These are phyloP conservation scores for Harlomillsia oculata DNA, from an alignment of 1,140 invertebrate species.

Conservation along the genomic window DNA sequence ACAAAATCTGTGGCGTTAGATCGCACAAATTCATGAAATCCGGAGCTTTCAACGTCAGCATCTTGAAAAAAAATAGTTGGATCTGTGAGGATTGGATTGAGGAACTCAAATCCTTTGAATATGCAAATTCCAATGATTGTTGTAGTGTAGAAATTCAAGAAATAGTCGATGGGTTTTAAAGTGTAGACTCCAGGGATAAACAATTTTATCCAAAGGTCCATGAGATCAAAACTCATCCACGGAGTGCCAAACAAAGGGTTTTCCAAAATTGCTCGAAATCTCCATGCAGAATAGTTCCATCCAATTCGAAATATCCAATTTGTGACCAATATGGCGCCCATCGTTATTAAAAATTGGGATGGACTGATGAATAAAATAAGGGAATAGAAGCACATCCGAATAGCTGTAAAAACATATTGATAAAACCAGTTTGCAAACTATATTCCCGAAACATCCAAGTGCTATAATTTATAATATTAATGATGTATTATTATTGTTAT, in stretches of 20 bases:
- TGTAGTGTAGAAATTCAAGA: slow-evolving; percentile 10
- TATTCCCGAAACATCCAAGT: too few relatives aligned
- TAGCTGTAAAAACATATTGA: neutral
- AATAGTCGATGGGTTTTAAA: slow-evolving; percentile 5
- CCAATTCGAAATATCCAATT: slow-evolving; percentile 2
- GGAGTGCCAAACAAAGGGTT: slow-evolving; percentile 10
- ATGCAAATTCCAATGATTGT: neutral
- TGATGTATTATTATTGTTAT: too few relatives aligned
- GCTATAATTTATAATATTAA: too few relatives aligned
- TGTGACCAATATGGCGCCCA: neutral
- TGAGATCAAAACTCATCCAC: slow-evolving; percentile 10
- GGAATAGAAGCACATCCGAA: slow-evolving; percentile 12
- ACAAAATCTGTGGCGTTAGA: neutral
- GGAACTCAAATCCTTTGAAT: slow-evolving; percentile 1
- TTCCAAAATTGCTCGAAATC: slow-evolving; percentile 11
- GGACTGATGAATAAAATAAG: slow-evolving; percentile 5
- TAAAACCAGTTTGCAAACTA: neutral
- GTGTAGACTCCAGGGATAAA: slow-evolving; percentile 15
- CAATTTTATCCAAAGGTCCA: slow-evolving; percentile 4
- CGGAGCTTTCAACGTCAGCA: neutral
- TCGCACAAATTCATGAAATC: neutral
- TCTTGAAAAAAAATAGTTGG: neutral
- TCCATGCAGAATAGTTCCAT: slow-evolving; percentile 1
- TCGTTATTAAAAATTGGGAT: slow-evolving; percentile 4
- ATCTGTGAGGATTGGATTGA: neutral